Evolutionary conservation across 2,113 vertebrate species (phyloP).

Genomic region (Caracal caracal): DNA sequence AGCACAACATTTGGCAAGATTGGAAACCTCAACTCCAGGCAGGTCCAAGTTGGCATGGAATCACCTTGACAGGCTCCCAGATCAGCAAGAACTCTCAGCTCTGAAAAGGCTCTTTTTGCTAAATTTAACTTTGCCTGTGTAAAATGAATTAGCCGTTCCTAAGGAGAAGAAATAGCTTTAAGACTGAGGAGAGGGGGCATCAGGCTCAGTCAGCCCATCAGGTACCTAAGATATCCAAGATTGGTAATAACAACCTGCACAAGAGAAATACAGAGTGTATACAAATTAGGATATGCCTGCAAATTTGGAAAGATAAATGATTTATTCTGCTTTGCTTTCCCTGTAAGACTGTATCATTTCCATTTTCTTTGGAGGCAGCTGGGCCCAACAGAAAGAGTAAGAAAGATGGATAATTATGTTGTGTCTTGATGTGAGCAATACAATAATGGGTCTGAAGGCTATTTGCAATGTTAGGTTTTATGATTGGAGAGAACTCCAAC

Average conservation of each 20-base stretch:
- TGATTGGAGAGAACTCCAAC: not conserved
- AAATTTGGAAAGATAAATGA: not conserved
- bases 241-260: not conserved
- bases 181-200: not conserved
- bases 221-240: not conserved
- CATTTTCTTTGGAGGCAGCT: constrained; percentile 7
- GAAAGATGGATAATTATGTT: not conserved
- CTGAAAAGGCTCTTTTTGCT: constrained; percentile 62
- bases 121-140: constrained; percentile 69
- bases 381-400: not conserved
- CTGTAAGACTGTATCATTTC: not conserved
- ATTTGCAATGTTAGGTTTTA: constrained; percentile 38
- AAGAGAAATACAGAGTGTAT: not conserved
- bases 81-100: constrained; percentile 61
- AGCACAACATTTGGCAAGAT: constrained; percentile 73
- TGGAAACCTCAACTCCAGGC: constrained; percentile 40
- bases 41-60: constrained; percentile 74
- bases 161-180: constrained; percentile 8
- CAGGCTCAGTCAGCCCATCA: not conserved
- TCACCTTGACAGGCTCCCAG: constrained; percentile 70
- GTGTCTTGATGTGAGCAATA: not conserved
- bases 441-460: not conserved
- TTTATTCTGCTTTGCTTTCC: not conserved
- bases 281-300: not conserved
- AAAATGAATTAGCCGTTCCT: constrained; percentile 51